Evolutionary conservation across 2,797 vertebrate species (phyloP), one percentile per base, ranked within the genome.

Genomic region (Pipistrellus kuhlii): DNA sequence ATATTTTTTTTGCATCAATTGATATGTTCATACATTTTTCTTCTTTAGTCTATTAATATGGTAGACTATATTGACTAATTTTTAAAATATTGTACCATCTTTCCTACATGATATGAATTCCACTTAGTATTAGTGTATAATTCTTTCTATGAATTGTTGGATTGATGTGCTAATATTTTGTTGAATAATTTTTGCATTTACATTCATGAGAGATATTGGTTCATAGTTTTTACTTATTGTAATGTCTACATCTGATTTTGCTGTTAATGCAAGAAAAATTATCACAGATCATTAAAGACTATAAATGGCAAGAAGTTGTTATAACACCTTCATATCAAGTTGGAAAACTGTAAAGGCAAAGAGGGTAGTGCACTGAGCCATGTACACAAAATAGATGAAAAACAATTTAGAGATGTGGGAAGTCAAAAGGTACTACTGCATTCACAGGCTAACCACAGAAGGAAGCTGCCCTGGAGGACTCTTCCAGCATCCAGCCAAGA

Each of bases 381-480:
- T 98, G 99, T 99, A 99, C 99, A 99, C 98, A 99, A 99, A 99
- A 99, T 99, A 99, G 99, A 99, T 97, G 99, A 99, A 99, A 99
- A 99, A 99, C 99, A 99, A 98, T 99, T 99, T 99, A 99, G 99
- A 99, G 99, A 99, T 97, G 98, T 99, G 98, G 99, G 99, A 98
- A 99, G 98, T 98, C 99, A 99, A 98, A 99, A 99, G 99, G 98
- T 99, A 97, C 98, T 99, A 99, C 99, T 99, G 97, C 99, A 99
- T 98, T 98, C 99, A 99, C 99, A 99, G 99, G 99, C 99, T 99
- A 99, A 99, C 99, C 99, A 99, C 99, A 99, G 99, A 99, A 99
- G 99, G 99, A 99, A 98, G 99, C 99, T 94, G 98, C 99, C 98
- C 99, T 99, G 98, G 94, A 96, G 94, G 95, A 90, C 96, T 97